Evolutionary conservation across 1,140 invertebrate genomes (phyloP).

Genomic region (Hypothenemus hampei): DNA sequence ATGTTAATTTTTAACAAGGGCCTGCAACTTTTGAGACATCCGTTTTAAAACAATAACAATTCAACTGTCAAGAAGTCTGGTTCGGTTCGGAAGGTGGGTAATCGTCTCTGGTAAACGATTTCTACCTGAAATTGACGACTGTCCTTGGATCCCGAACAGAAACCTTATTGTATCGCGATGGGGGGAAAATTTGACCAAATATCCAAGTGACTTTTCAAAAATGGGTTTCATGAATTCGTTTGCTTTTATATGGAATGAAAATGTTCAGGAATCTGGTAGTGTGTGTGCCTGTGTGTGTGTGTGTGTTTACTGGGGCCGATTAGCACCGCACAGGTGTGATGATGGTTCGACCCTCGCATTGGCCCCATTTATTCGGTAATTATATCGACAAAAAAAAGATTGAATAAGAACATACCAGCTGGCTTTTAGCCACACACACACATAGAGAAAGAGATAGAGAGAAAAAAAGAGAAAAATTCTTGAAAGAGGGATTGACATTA

Average conservation of each 20-base stretch:
- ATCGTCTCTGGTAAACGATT: slow-evolving; percentile 4
- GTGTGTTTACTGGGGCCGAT: background rate
- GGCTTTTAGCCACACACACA: too few species aligned
- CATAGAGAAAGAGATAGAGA: too few species aligned
- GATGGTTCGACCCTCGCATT: background rate
- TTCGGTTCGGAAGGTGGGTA: background rate
- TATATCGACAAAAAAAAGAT: slow-evolving; percentile 7
- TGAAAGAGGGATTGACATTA: too few species aligned
- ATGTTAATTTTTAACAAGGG: too few species aligned
- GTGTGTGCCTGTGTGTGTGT: background rate
- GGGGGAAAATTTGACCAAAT: background rate
- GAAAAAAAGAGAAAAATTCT: too few species aligned
- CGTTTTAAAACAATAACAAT: slow-evolving; percentile 9
- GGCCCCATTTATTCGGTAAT: slow-evolving; percentile 17
- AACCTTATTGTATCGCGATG: background rate
- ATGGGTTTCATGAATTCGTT: too few species aligned
- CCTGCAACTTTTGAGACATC: background rate
- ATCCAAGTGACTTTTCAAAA: too few species aligned
- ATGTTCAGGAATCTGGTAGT: too few species aligned
- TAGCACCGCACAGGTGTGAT: slow-evolving; percentile 15
- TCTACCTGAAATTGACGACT: slow-evolving; percentile 9
- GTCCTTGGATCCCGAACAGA: slow-evolving; percentile 3
- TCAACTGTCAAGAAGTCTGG: slow-evolving; percentile 12
- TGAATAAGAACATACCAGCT: slow-evolving; percentile 20
- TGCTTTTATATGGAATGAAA: too few species aligned